Evolutionary conservation across 2,113 vertebrate genomes (phyloP).

Genomic region (Antechinus flavipes): DNA sequence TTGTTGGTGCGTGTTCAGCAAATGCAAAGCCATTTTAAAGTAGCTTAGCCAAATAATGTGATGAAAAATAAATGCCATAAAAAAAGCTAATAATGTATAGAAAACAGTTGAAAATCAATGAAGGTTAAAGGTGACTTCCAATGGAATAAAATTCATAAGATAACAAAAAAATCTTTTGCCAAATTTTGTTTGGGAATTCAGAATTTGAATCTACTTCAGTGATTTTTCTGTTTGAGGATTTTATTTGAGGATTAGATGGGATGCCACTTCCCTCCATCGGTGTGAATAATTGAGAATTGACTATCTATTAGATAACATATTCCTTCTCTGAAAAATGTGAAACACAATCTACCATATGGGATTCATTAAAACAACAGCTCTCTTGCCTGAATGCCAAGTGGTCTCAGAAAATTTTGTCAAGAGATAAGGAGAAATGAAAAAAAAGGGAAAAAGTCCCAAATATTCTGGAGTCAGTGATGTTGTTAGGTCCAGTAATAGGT

Average conservation of each 20-base stretch:
- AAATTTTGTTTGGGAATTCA: neutral
- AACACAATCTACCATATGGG: neutral
- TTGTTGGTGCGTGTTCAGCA: neutral
- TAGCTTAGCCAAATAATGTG: neutral
- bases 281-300: neutral
- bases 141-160: neutral
- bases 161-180: neutral
- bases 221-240: neutral
- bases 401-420: neutral
- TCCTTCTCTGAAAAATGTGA: neutral
- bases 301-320: rapidly evolving
- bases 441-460: neutral
- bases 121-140: neutral
- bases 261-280: neutral
- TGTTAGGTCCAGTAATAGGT: neutral
- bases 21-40: neutral
- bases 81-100: neutral
- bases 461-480: neutral
- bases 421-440: neutral
- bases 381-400: neutral
- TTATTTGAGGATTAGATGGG: neutral
- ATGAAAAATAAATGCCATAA: neutral
- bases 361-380: neutral
- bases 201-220: neutral
- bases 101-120: neutral